Percentiles rank a stretch among this genome's conserved stretches.
These are phyloP conservation scores for Ailurus styani DNA, from an alignment of 2,113 vertebrate species.

Conservation along the genomic window DNA sequence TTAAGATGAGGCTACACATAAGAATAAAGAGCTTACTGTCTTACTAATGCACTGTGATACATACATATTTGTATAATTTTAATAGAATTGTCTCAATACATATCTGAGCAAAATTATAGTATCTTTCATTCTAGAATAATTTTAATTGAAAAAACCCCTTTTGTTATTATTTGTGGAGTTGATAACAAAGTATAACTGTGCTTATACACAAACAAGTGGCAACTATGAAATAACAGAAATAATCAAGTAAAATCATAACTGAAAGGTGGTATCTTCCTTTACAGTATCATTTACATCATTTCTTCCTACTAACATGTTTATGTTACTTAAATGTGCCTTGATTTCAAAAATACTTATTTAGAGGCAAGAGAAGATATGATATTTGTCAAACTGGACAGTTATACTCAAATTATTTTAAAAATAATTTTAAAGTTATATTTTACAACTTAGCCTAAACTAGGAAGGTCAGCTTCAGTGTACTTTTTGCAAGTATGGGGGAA, in stretches of 20 bases:
- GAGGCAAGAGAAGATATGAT: not conserved
- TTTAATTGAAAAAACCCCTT: not conserved
- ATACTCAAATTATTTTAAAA: not conserved
- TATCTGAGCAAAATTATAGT: not conserved
- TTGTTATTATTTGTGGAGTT: not conserved
- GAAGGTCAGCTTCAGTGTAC: not conserved
- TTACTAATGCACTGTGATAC: not conserved
- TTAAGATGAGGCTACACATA: not conserved
- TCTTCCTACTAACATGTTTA: not conserved
- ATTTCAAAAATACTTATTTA: constrained; percentile 32
- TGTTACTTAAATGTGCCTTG: not conserved
- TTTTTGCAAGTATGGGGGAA: not conserved
- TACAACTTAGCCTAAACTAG: not conserved
- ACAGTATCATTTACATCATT: not conserved
- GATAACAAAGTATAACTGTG: not conserved
- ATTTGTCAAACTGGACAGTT: not conserved
- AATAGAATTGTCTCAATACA: not conserved
- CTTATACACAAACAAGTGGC: not conserved
- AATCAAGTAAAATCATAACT: not conserved
- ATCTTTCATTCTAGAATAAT: not conserved
- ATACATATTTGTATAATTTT: not conserved
- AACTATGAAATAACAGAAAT: not conserved
- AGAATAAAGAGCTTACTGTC: not conserved
- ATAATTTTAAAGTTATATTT: constrained; percentile 26
- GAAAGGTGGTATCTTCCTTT: not conserved